Evolutionary conservation across 2,797 vertebrate species (phyloP).

Genomic region (Phalanger gymnotis): DNA sequence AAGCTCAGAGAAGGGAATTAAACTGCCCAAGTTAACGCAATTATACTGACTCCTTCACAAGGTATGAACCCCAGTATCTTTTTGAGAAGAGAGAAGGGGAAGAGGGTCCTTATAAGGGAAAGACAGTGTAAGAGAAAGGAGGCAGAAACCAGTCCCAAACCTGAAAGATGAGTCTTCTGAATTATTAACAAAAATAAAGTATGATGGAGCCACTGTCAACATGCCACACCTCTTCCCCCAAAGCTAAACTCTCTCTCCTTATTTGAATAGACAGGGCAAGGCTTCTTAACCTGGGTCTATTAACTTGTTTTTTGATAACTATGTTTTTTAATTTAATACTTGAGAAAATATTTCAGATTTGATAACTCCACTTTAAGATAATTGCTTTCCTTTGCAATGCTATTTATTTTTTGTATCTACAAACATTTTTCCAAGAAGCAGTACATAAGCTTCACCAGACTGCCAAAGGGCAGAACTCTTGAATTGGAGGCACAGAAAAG

Average conservation of each 20-base stretch:
- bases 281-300: background rate
- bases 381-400: background rate
- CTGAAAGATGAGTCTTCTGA: background rate
- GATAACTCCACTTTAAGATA: background rate
- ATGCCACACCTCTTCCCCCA: background rate
- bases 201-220: background rate
- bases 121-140: background rate
- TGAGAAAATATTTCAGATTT: background rate
- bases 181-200: background rate
- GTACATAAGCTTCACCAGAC: background rate
- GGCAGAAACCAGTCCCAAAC: background rate
- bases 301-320: background rate
- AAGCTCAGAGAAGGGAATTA: background rate
- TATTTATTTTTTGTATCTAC: background rate
- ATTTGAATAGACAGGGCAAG: background rate
- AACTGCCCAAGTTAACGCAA: background rate
- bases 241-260: background rate
- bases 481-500: background rate
- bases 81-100: background rate
- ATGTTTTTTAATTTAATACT: background rate
- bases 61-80: background rate
- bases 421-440: background rate
- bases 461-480: background rate
- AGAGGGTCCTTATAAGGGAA: background rate
- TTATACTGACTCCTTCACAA: background rate